Conservation (phyloP, 2,113 vertebrate species). For the Aleadryas rufinucha region DNA sequence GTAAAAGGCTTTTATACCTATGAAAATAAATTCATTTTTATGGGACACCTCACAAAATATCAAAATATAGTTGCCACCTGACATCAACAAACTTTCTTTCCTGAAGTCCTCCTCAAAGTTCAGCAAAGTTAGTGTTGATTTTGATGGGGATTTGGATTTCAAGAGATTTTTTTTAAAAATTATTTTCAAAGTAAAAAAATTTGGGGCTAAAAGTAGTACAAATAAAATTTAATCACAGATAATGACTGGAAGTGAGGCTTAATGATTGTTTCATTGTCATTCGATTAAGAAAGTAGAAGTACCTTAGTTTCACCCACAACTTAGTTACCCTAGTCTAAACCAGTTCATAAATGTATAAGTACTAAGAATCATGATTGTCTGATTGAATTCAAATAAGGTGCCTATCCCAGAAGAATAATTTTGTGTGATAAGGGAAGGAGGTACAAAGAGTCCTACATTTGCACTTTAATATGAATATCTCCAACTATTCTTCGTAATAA, state of each 20-base stretch:
- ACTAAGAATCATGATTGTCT: background rate
- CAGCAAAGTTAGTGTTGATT: background rate
- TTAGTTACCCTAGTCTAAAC: background rate
- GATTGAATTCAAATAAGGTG: background rate
- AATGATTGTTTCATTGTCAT: background rate
- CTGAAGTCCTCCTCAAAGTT: background rate
- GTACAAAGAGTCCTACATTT: background rate
- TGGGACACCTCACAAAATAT: background rate
- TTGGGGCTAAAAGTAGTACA: background rate
- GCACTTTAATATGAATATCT: background rate
- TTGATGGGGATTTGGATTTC: background rate
- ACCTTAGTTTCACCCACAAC: background rate
- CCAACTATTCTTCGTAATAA: background rate
- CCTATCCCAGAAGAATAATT: background rate
- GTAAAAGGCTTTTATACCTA: background rate
- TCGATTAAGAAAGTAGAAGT: background rate
- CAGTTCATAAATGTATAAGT: background rate
- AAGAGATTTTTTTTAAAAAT: accelerated
- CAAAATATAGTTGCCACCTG: background rate
- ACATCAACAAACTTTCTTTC: background rate
- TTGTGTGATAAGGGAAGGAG: background rate
- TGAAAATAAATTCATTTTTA: background rate
- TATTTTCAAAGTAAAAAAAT: background rate
- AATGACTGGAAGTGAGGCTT: background rate
- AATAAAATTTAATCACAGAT: background rate